phyloP scores from a whole-genome alignment of 1,140 invertebrate genomes.

The Sycobia sp. region DNA sequence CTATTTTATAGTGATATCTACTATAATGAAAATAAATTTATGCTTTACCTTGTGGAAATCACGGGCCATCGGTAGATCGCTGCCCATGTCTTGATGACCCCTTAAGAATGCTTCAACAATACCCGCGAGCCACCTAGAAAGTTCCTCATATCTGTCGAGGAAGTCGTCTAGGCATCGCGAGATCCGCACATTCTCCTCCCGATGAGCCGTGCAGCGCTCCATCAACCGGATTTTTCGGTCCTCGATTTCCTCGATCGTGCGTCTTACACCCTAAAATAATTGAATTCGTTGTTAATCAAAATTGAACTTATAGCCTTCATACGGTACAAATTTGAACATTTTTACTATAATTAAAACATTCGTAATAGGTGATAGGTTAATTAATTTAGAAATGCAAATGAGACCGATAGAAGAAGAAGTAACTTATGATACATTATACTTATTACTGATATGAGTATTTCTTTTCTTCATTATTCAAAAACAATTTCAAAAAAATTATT shows the following conservation, averaged over 20 bases:
- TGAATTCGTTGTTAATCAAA: background rate
- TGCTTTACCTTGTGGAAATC: conserved; percentile 67
- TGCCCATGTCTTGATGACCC: conserved; percentile 78
- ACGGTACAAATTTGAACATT: background rate
- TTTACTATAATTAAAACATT: too few relatives aligned
- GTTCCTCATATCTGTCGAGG: conserved; percentile 72
- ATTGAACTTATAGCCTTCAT: background rate
- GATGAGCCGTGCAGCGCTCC: conserved; percentile 71
- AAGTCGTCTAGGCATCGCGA: conserved; percentile 72
- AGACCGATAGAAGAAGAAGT: too few relatives aligned
- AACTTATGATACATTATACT: too few relatives aligned
- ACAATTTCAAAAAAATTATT: too few relatives aligned
- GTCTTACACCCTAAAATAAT: conserved; percentile 64
- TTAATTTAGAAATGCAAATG: too few relatives aligned
- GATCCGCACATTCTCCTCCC: conserved; percentile 74
- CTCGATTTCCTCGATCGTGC: conserved; percentile 75
- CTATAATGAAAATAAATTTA: too few relatives aligned
- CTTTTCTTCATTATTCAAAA: too few relatives aligned
- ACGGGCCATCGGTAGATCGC: conserved; percentile 70
- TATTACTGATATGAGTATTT: too few relatives aligned
- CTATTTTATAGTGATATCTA: too few relatives aligned
- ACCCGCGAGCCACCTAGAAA: conserved; percentile 74
- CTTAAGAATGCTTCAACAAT: conserved; percentile 76
- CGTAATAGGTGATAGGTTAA: too few relatives aligned
- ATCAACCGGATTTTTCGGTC: conserved; percentile 72